Evolutionary conservation across 1,140 invertebrate species (phyloP).

Genomic region (Phymastichus coffea): DNA sequence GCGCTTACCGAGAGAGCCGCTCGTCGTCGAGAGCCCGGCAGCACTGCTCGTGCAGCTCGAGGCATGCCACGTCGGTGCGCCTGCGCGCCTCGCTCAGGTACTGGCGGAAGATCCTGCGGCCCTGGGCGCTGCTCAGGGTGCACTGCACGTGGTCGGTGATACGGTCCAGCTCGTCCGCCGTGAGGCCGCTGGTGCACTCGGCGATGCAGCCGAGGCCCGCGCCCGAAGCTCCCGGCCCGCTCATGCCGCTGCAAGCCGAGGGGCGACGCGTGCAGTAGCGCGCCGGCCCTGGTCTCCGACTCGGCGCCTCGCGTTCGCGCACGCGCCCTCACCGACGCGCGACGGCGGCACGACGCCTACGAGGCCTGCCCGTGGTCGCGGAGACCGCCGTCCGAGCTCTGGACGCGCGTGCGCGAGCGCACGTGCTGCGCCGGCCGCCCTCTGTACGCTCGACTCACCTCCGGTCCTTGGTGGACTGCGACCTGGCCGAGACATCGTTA

Average conservation of each 20-base stretch:
- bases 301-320: not conserved
- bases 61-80: constrained; percentile 32
- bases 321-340: no score
- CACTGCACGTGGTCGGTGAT: constrained; percentile 39
- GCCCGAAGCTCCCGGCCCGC: not conserved
- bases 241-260: not conserved
- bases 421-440: no score
- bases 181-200: constrained; percentile 39
- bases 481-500: no score
- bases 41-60: constrained; percentile 39
- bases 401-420: no score
- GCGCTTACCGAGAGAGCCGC: not conserved
- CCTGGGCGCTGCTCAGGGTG: constrained; percentile 32
- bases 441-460: no score
- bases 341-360: no score
- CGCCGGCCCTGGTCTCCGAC: not conserved
- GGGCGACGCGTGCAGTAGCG: not conserved
- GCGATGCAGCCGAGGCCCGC: constrained; percentile 37
- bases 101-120: constrained; percentile 37
- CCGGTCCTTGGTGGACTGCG: no score
- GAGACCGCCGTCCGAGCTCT: not conserved
- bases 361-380: no score
- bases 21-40: constrained; percentile 22
- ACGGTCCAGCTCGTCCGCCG: constrained; percentile 31
- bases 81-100: constrained; percentile 31